phyloP scores from a whole-genome alignment of 2,888 invertebrate species.

The Geotrupes spiniger region DNA sequence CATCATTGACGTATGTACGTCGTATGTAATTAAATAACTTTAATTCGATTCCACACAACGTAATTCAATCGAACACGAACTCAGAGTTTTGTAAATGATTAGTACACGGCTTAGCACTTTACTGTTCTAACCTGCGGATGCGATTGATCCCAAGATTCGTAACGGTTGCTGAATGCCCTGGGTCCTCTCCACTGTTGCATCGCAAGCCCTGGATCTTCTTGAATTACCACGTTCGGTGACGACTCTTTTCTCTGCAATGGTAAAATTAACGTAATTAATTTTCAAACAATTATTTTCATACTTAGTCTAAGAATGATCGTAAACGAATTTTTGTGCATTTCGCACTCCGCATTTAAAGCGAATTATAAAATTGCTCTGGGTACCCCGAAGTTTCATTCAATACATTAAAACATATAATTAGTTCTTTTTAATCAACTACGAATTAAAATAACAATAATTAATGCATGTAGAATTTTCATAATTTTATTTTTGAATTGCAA shows the following conservation, averaged over 20 bases:
- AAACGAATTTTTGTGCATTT: not conserved
- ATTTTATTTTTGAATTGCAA: too few relatives aligned
- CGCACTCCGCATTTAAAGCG: not conserved
- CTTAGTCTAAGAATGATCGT: not conserved
- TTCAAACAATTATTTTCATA: not conserved
- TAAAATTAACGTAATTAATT: not conserved
- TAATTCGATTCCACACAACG: too few relatives aligned
- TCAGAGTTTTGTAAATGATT: too few relatives aligned
- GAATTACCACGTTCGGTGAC: slow-evolving; percentile 62
- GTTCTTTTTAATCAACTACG: too few relatives aligned
- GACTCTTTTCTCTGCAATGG: slow-evolving; percentile 65
- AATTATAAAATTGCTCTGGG: not conserved
- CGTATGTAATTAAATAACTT: too few relatives aligned
- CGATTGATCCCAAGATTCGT: slow-evolving; percentile 73
- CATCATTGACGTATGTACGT: too few relatives aligned
- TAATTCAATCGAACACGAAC: too few relatives aligned
- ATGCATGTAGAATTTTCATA: too few relatives aligned
- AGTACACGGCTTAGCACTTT: not conserved
- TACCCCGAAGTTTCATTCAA: too few relatives aligned
- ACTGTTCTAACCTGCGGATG: slow-evolving; percentile 45
- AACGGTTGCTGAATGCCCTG: slow-evolving; percentile 76
- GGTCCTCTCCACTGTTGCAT: slow-evolving; percentile 81
- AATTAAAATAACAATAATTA: too few relatives aligned
- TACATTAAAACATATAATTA: too few relatives aligned
- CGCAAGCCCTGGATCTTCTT: slow-evolving; percentile 64